Percentiles rank a stretch among this genome's conserved stretches.
These are phyloP conservation scores for Pseudopipra pipra DNA, from an alignment of 2,113 vertebrate species.

Conservation along the genomic window DNA sequence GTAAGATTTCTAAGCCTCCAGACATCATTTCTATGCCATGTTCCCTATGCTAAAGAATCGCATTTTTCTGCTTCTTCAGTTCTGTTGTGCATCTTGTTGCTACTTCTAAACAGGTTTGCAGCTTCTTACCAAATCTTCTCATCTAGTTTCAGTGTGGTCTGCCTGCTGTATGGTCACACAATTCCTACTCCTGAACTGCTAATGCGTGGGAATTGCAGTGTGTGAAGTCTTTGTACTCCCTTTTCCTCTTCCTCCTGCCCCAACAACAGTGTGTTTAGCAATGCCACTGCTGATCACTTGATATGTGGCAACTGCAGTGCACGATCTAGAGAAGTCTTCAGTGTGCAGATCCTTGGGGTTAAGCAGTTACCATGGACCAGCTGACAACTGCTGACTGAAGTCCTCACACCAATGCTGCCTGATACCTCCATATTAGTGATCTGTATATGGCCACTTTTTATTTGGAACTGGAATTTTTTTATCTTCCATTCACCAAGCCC, in stretches of 20 bases:
- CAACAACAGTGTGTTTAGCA: neutral
- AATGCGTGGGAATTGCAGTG: too few species aligned
- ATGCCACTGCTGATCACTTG: neutral
- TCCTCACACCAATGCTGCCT: neutral
- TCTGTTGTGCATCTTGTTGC: neutral
- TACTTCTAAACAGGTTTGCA: neutral
- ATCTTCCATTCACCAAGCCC: neutral
- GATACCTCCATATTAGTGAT: neutral
- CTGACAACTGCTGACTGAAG: neutral
- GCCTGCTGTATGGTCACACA: neutral
- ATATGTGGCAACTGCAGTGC: neutral
- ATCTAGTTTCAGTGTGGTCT: neutral
- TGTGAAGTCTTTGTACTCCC: neutral
- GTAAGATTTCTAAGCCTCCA: neutral
- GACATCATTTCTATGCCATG: neutral
- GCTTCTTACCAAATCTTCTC: neutral
- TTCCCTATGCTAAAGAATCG: neutral
- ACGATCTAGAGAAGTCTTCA: neutral
- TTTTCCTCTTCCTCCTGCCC: neutral
- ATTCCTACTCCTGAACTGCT: neutral
- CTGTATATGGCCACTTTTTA: neutral
- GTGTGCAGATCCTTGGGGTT: neutral
- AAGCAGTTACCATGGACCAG: neutral
- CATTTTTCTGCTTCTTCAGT: neutral
- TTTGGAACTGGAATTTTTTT: neutral